A percentile compares a stretch with the other conserved stretches of the same genome.
These are phyloP conservation scores for Climacteris rufus DNA, from an alignment of 2,113 vertebrate genomes.

Conservation along the genomic window DNA sequence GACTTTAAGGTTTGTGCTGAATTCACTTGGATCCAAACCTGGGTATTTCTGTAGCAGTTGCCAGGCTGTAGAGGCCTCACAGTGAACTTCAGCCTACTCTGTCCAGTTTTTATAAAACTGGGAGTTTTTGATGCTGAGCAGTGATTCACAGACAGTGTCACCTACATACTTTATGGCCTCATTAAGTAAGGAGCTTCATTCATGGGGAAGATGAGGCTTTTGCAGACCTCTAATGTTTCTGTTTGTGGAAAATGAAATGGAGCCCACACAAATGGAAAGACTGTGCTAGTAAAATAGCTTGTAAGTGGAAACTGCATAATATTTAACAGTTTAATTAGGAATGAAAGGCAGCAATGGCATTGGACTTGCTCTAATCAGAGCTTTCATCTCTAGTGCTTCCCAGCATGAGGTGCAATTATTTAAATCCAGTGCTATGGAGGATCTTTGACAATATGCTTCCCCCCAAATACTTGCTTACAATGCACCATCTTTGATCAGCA, in stretches of 20 bases:
- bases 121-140: neutral
- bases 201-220: neutral
- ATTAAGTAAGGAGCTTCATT: neutral
- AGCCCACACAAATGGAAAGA: neutral
- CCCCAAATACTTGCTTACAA: neutral
- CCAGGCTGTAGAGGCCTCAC: neutral
- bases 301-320: neutral
- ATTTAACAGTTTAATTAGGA: conserved; percentile 49
- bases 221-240: neutral
- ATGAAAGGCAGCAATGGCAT: neutral
- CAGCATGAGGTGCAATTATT: conserved; percentile 29
- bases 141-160: neutral
- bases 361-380: conserved; percentile 10
- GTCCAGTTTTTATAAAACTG: neutral
- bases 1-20: neutral
- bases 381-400: conserved; percentile 34
- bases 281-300: neutral
- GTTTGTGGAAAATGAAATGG: neutral
- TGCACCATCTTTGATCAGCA: conserved; percentile 40
- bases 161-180: neutral
- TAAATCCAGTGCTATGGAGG: neutral
- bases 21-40: neutral
- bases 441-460: neutral
- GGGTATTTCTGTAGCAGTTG: neutral
- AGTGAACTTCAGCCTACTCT: neutral